Base-by-base conservation (phyloP, 1,140 invertebrate species). In the Zaprionus capensis region DNA sequence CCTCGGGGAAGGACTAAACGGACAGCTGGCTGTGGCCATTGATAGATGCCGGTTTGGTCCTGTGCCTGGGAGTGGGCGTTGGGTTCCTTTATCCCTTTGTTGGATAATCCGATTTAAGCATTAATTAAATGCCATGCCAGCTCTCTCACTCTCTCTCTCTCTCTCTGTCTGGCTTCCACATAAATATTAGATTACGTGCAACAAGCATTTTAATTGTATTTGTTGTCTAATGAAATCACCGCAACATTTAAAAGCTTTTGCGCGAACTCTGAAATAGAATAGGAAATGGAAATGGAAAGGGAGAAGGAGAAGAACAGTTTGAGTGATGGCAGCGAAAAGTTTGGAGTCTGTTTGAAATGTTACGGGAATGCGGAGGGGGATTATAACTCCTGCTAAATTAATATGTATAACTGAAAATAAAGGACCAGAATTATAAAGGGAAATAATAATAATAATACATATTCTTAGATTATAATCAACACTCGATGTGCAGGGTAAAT, bases 141-240 rank as follows among this genome's bases (percentile, higher is more conserved):
- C 38, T 26, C 56, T 31, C 49, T 22, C 58, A 14, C 14, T 34
- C 31, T 4, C 9, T 34, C 31, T 11, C 56, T 11, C 3, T 24
- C 51, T 74, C 24, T 66, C n/a, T 66, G 17, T 68, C 38, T 53
- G 31, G 22, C 20, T 56, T 9, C n/a, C 49, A 71, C 46, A 57
- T n/a, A 41, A 66, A 82, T 82, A 87, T 87, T 86, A 87, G 72
- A 86, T 86, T 86, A 82, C 69, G 72, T 82, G 83, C 82, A 87
- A 82, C 80, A 87, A 86, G 77, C 80, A 83, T 79, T 87, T 86
- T 86, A 86, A 86, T 86, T 87, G 80, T 86, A 77, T 86, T 86
- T 86, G 83, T 81, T 76, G 82, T 80, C 82, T 87, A 86, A 83
- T 87, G 83, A 86, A 86, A 86, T 86, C 82, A 87, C 69, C 66